These are phyloP conservation scores for Petrolisthes cinctipes DNA, from an alignment of 2,888 invertebrate species.

Conservation along the genomic window DNA sequence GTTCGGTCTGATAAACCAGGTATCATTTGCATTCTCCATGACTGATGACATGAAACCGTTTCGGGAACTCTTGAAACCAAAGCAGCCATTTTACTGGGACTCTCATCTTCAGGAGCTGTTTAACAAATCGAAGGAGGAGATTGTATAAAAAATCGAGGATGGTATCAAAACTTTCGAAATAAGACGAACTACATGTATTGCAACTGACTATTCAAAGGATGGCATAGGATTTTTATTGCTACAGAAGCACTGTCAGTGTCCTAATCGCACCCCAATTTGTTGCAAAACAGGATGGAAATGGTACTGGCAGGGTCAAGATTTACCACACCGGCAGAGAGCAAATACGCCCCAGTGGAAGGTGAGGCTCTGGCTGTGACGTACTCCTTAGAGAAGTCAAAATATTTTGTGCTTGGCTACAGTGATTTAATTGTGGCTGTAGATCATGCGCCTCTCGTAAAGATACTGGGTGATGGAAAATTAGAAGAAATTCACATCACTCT, in stretches of 20 bases:
- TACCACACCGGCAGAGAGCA: background rate
- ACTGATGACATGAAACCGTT: background rate
- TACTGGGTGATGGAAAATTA: slow-evolving; percentile 7
- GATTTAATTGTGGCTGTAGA: slow-evolving; percentile 27
- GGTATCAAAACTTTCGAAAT: slow-evolving; percentile 34
- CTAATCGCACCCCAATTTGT: slow-evolving; percentile 9
- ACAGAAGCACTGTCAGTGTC: slow-evolving; percentile 15
- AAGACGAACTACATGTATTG: slow-evolving; percentile 31
- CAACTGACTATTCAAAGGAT: slow-evolving; percentile 36
- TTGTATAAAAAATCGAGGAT: slow-evolving; percentile 12
- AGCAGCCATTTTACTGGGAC: slow-evolving; percentile 16
- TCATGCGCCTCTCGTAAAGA: slow-evolving; percentile 33
- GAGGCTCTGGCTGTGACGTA: slow-evolving; percentile 15
- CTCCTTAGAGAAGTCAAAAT: background rate
- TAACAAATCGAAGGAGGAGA: slow-evolving; percentile 22
- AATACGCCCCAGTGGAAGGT: slow-evolving; percentile 4
- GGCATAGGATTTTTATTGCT: background rate
- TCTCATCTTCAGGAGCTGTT: slow-evolving; percentile 2
- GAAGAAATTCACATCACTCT: slow-evolving; percentile 15
- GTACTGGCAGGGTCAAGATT: slow-evolving; percentile 1
- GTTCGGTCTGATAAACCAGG: slow-evolving; percentile 23
- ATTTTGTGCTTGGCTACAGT: slow-evolving; percentile 7
- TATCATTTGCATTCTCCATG: background rate
- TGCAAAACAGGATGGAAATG: background rate
- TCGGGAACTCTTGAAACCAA: background rate